Base-by-base conservation (phyloP, 2,113 vertebrate species). In the Lichenostomus cassidix region DNA sequence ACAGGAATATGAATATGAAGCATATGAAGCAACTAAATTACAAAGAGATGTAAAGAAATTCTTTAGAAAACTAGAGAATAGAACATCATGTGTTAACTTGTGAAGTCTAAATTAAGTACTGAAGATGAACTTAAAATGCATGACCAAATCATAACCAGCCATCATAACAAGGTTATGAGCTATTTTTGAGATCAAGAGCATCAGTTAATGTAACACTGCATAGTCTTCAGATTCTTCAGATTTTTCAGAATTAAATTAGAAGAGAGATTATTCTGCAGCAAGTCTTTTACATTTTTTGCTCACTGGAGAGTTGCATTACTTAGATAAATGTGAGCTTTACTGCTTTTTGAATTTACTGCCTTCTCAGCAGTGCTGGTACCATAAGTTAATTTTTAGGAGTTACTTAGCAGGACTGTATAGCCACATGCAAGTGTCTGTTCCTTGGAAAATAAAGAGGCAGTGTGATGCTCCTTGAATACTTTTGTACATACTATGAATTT, bases 11-110 rank as follows among this genome's bases (percentile, higher is more conserved):
- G n/a, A n/a, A n/a, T n/a, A n/a, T n/a, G n/a, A n/a, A n/a, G 69
- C 52, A 69, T 81, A 68, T 84, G 52, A 92, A 71, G 89, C 52
- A 93, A 89, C 20, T 59, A 59, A 91, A 94, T 89, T 87, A 44
- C 44, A 37, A 91, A 65, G 37, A 37, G 16, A 73, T 71, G 25
- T 65, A 78, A 94, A 74, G 81, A 76, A 91, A 82, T 44, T 93
- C 33, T 53, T 33, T 39, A 39, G 47, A 62, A 69, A 88, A 81
- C n/a, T 91, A 52, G 28, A 87, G 39, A 69, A 56, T 39, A 39
- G 31, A 69, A 80, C 58, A 58, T 55, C 6, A 33, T 76, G 35
- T 71, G 64, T 73, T 87, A 93, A 56, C 24, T 82, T 17, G 49
- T 2, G 24, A 65, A 62, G 77, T 85, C 82, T 67, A 16, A 84